Percentiles rank a stretch among this genome's conserved stretches.
Evolutionary conservation across 2,888 invertebrate species (phyloP).

Genomic region (Acronicta alni): DNA sequence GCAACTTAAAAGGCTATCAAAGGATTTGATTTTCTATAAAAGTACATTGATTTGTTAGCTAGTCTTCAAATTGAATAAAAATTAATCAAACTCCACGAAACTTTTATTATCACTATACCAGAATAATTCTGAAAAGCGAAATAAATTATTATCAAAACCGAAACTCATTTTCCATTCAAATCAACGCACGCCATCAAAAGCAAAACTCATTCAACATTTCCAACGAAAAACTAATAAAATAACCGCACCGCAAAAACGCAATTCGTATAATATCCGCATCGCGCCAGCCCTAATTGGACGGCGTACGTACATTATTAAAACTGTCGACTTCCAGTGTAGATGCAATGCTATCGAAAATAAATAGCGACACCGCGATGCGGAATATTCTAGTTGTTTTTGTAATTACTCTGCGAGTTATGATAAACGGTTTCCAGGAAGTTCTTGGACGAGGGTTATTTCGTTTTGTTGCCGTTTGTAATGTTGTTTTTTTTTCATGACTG

Average conservation of each 20-base stretch:
- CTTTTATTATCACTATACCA: not conserved
- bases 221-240: constrained; percentile 48
- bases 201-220: constrained; percentile 37
- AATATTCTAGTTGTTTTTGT: constrained; percentile 44
- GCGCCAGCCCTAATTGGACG: constrained; percentile 56
- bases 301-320: constrained; percentile 62
- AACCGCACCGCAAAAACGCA: constrained; percentile 45
- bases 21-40: too few relatives aligned
- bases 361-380: constrained; percentile 33
- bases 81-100: too few relatives aligned
- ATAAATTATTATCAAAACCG: constrained; percentile 27
- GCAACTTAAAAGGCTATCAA: too few relatives aligned
- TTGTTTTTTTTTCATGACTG: not conserved
- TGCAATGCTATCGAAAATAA: constrained; percentile 53
- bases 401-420: constrained; percentile 49
- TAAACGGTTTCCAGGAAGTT: constrained; percentile 44
- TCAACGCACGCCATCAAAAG: constrained; percentile 36
- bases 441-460: constrained; percentile 28
- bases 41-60: too few relatives aligned
- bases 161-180: constrained; percentile 22
- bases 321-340: constrained; percentile 60
- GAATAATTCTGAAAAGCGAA: constrained; percentile 6
- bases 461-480: constrained; percentile 19
- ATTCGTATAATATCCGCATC: constrained; percentile 43
- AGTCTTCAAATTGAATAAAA: too few relatives aligned